Evolutionary conservation across 2,888 invertebrate genomes (phyloP), one percentile per base, ranked within the genome.

Genomic region (Lepidochrysops patricia): DNA sequence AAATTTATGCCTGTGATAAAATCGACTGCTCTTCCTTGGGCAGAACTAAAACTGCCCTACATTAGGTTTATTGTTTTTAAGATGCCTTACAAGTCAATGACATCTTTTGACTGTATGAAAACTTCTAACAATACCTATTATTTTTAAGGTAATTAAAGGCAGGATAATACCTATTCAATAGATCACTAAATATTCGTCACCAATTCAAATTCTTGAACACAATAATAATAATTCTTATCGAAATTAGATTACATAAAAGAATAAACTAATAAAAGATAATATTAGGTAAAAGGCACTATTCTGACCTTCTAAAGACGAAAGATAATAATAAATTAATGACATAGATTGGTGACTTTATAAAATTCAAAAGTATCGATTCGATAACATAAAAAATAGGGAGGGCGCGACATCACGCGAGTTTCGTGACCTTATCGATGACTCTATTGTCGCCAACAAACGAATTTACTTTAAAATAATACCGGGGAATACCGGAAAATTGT

Each of bases 1-100:
- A 76, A 84, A 84, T 87, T 88, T 87, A 88, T 79, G 80, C 73
- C 70, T 66, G 80, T 77, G 79, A 86, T 89, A 88, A 88, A 87
- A 86, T 76, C 82, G 88, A 19, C 43, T 25, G 50, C 7, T 52
- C 27, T 15, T 52, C 27, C 13, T 27, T 27, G 26, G 9, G 1
- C 26, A 52, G 27, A 52, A 13, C n/a, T 43, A 43, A 43, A 82
- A 82, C 83, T 82, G 81, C 79, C 80, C 68, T 69, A 72, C 71
- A 75, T 72, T 72, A 73, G 73, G 74, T 74, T 75, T 29, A 29
- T 29, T 1, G 6, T 29, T 29, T 29, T 29, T 29, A 1, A 29
- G 29, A 29, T 9, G 29, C 29, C 0, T 29, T 15, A 5, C 15
- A 1, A 7, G 13, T 37, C 15, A 4, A 15, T 13, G 35, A 37